Percentiles rank a stretch among this genome's conserved stretches.
These are phyloP conservation scores for Cavia porcellus DNA, from an alignment of 2,113 vertebrate species.

Conservation along the genomic window DNA sequence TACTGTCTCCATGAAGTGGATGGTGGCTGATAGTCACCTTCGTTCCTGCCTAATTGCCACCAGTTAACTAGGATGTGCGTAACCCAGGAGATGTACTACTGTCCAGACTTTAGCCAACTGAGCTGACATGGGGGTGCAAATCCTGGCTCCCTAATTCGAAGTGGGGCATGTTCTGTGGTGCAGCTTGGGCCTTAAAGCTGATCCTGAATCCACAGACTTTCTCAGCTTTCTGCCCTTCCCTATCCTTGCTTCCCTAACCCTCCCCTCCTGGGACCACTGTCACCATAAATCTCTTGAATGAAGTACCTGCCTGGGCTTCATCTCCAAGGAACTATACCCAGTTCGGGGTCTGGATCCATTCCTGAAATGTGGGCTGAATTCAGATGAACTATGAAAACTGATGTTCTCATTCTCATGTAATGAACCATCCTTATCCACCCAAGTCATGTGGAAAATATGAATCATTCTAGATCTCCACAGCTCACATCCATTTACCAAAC, in stretches of 20 bases:
- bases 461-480: background rate
- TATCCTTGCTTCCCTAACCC: too few species aligned
- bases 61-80: background rate
- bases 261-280: background rate
- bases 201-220: background rate
- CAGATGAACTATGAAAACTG: background rate
- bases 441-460: background rate
- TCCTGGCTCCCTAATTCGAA: background rate
- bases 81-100: rapidly evolving
- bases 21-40: background rate
- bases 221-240: background rate
- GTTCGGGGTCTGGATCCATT: background rate
- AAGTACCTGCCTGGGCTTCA: background rate
- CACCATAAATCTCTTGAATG: background rate
- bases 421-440: background rate
- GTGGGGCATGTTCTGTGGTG: background rate
- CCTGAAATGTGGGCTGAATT: background rate
- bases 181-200: background rate
- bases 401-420: background rate
- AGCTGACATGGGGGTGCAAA: background rate
- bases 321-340: background rate
- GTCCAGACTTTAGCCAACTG: background rate
- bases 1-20: background rate
- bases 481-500: background rate
- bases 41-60: background rate